These are phyloP conservation scores for Myiagra hebetior DNA, from an alignment of 2,113 vertebrate genomes.

Conservation along the genomic window DNA sequence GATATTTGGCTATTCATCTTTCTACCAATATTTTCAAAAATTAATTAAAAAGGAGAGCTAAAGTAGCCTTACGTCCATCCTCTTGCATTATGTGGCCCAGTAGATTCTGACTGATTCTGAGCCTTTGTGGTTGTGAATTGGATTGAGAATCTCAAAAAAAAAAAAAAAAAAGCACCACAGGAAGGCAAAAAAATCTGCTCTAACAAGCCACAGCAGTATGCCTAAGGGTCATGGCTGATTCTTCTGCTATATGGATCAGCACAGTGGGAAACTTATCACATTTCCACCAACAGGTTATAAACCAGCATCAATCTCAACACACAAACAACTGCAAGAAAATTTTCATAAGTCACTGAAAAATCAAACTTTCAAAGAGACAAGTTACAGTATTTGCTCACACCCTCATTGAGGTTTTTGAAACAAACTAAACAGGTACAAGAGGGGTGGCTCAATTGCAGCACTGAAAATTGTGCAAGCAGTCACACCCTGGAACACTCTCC, in stretches of 20 bases:
- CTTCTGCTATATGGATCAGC: background rate
- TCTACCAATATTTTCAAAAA: background rate
- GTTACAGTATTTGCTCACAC: background rate
- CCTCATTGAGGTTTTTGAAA: background rate
- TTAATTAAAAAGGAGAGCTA: background rate
- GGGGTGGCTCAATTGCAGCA: background rate
- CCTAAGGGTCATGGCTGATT: background rate
- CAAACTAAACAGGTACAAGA: background rate
- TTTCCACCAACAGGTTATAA: background rate
- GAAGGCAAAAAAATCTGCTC: background rate
- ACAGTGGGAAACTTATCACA: background rate
- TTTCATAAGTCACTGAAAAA: background rate
- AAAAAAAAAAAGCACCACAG: background rate
- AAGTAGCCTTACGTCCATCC: background rate
- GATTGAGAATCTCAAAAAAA: background rate
- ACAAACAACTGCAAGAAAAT: background rate
- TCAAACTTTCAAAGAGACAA: background rate
- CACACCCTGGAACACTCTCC: background rate
- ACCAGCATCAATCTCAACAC: background rate
- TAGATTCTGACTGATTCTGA: background rate
- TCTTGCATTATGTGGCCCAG: fast-evolving
- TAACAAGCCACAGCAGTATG: background rate
- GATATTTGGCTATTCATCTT: background rate
- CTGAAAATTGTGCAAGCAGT: background rate
- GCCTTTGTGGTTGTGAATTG: background rate